Conservation (phyloP, 2,888 invertebrate species). For the Eupithecia exiguata region DNA sequence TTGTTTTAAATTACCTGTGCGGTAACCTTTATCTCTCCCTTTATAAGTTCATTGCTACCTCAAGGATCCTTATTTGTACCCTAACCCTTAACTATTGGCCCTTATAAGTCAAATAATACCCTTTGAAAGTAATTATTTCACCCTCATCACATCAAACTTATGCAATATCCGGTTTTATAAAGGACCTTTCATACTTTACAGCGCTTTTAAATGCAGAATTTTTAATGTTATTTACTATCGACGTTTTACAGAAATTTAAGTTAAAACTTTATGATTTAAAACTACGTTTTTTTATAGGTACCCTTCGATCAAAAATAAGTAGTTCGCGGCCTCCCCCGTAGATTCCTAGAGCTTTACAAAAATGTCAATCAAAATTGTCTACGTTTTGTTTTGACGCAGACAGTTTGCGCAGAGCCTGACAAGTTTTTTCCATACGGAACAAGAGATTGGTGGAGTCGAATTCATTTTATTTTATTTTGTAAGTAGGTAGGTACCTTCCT, state of each 20-base stretch:
- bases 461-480: too few relatives aligned
- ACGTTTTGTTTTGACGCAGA: too few relatives aligned
- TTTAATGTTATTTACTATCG: neutral
- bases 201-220: neutral
- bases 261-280: too few relatives aligned
- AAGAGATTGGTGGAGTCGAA: too few relatives aligned
- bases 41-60: slow-evolving; percentile 9
- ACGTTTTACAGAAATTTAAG: neutral
- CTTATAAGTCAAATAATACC: slow-evolving; percentile 26
- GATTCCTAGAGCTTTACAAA: too few relatives aligned
- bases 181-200: slow-evolving; percentile 5
- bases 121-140: slow-evolving; percentile 26
- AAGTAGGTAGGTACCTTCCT: too few relatives aligned
- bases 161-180: slow-evolving; percentile 20
- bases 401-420: too few relatives aligned
- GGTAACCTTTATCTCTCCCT: neutral
- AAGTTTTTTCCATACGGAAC: too few relatives aligned
- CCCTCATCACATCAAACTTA: slow-evolving; percentile 32
- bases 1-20: neutral
- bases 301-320: too few relatives aligned
- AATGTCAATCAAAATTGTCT: too few relatives aligned
- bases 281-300: too few relatives aligned
- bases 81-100: slow-evolving; percentile 13
- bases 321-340: too few relatives aligned
- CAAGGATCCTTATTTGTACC: slow-evolving; percentile 10